Evolutionary conservation across 2,888 invertebrate genomes (phyloP).

Genomic region (Cylloceria caligata): DNA sequence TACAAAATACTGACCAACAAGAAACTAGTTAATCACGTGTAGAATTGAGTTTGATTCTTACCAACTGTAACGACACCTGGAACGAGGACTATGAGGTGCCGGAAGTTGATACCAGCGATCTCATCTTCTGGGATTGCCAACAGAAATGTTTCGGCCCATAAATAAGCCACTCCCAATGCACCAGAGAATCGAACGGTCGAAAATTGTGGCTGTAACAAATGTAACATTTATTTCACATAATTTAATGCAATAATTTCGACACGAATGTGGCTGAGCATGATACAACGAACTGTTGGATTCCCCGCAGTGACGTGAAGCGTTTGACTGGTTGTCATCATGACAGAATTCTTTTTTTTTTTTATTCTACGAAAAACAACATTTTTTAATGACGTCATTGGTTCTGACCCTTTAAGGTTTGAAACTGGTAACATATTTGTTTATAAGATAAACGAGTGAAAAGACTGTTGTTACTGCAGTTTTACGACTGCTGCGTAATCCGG

Average conservation of each 20-base stretch:
- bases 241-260: not conserved
- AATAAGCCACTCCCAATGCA: slow-evolving; percentile 91
- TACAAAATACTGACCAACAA: too few species aligned
- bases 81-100: slow-evolving; percentile 89
- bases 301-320: not conserved
- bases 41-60: too few species aligned
- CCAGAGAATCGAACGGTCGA: slow-evolving; percentile 92
- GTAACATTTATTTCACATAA: not conserved
- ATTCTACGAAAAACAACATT: too few species aligned
- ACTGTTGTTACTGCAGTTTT: too few species aligned
- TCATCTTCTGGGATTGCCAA: slow-evolving; percentile 92
- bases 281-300: not conserved
- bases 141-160: slow-evolving; percentile 91
- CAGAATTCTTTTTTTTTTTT: not conserved
- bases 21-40: too few species aligned
- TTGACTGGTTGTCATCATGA: not conserved
- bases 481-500: too few species aligned
- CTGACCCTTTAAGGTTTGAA: too few species aligned
- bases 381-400: too few species aligned
- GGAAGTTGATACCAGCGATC: slow-evolving; percentile 89
- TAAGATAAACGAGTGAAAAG: too few species aligned
- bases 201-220: slow-evolving; percentile 94
- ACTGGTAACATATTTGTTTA: too few species aligned
- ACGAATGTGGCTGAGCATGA: not conserved
- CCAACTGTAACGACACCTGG: slow-evolving; percentile 91